phyloP scores from a whole-genome alignment of 2,888 invertebrate species.

The Oscheius sp. region DNA sequence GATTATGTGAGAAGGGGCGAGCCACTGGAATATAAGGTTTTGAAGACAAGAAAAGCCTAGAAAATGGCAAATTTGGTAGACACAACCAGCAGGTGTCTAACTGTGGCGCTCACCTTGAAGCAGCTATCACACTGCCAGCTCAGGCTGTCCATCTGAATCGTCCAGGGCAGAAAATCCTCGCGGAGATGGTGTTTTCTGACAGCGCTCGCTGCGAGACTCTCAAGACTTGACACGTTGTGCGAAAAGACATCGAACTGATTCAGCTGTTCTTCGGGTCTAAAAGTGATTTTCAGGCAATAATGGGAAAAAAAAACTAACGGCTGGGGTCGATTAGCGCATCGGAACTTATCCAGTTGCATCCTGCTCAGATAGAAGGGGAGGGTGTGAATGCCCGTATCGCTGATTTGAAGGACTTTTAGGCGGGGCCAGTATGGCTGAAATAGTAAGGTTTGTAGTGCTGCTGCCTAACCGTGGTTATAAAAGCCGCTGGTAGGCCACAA shows the following conservation, averaged over 20 bases:
- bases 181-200: neutral
- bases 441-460: neutral
- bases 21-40: neutral
- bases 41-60: neutral
- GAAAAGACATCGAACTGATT: too few relatives aligned
- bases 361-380: constrained; percentile 3
- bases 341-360: neutral
- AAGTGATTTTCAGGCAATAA: neutral
- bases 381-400: neutral
- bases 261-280: neutral
- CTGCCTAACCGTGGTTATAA: neutral
- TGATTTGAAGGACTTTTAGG: constrained; percentile 1
- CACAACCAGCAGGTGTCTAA: neutral
- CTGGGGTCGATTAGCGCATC: neutral
- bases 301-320: neutral
- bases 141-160: neutral
- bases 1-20: neutral
- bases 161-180: constrained; percentile 29
- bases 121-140: constrained; percentile 6
- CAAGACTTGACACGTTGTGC: neutral
- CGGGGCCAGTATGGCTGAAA: constrained; percentile 27
- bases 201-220: constrained; percentile 2
- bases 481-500: neutral
- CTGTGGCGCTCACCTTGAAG: constrained; percentile 6
- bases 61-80: too few relatives aligned